These are phyloP conservation scores for Myiothlypis coronata DNA, from an alignment of 2,797 vertebrate species.

Conservation along the genomic window DNA sequence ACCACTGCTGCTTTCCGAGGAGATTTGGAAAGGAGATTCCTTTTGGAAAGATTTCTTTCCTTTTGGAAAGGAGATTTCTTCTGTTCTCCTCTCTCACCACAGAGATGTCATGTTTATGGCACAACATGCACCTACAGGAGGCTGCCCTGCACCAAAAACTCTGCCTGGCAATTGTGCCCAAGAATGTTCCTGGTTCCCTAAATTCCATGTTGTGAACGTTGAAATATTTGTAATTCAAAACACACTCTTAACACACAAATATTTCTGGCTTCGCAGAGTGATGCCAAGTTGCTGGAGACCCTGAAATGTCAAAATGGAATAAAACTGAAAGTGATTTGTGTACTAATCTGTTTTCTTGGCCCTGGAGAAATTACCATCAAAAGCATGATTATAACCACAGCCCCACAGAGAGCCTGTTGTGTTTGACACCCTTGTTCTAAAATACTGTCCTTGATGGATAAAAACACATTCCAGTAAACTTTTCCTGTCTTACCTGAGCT, in stretches of 20 bases:
- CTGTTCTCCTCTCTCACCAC: not conserved
- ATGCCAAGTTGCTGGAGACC: conserved; percentile 28
- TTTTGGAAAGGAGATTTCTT: not conserved
- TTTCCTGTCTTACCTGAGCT: not conserved
- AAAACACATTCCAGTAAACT: not conserved
- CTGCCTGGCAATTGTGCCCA: not conserved
- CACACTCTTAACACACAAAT: not conserved
- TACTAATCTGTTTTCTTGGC: not conserved
- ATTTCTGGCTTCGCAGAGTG: not conserved
- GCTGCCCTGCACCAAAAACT: not conserved
- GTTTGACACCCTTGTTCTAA: not conserved
- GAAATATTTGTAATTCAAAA: conserved; percentile 13
- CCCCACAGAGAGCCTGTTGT: not conserved
- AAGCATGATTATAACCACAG: not conserved
- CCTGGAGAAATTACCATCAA: not conserved
- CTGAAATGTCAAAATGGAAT: conserved; percentile 15
- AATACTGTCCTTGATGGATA: not conserved
- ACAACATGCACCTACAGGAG: not conserved
- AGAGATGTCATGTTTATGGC: not conserved
- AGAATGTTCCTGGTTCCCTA: not conserved
- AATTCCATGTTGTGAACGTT: not conserved
- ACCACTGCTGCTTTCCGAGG: not conserved
- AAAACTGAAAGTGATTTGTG: conserved; percentile 34
- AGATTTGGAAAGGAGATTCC: not conserved
- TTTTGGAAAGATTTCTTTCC: no score